Conservation (phyloP, 2,888 invertebrate species). For the Smittia sp. region DNA sequence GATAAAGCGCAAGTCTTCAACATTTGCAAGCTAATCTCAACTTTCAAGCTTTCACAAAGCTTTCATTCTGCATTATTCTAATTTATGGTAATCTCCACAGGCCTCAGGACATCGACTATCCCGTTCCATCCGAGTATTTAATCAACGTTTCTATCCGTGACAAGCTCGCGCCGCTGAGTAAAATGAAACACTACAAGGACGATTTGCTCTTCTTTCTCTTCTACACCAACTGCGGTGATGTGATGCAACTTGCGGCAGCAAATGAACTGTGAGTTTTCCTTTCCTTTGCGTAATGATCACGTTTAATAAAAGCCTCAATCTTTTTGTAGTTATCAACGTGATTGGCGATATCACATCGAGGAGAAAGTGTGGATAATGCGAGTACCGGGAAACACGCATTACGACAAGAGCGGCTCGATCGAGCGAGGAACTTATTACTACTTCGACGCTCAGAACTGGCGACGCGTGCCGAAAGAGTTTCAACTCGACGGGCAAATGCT, state of each 20-base stretch:
- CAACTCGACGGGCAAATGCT: conserved; percentile 98
- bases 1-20: too few species aligned
- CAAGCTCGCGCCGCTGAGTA: conserved; percentile 88
- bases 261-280: conserved; percentile 87
- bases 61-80: background rate
- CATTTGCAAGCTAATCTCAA: too few species aligned
- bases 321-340: conserved; percentile 81
- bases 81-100: conserved; percentile 54
- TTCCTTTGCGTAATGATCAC: background rate
- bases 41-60: background rate
- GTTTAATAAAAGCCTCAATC: background rate
- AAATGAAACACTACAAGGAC: conserved; percentile 93
- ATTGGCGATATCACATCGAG: conserved; percentile 99
- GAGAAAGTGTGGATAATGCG: conserved; percentile 99
- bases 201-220: conserved; percentile 98
- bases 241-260: conserved; percentile 96
- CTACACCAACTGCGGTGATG: conserved; percentile 98
- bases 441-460: conserved; percentile 98
- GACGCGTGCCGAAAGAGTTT: conserved; percentile 98
- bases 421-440: conserved; percentile 99
- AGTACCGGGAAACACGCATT: conserved; percentile 90
- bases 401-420: conserved; percentile 93
- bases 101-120: conserved; percentile 98
- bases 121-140: conserved; percentile 97
- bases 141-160: conserved; percentile 95